Percentiles rank a stretch among this genome's conserved stretches.
These are phyloP conservation scores for Galerucella calmariensis DNA, from an alignment of 2,888 invertebrate species.

Conservation along the genomic window DNA sequence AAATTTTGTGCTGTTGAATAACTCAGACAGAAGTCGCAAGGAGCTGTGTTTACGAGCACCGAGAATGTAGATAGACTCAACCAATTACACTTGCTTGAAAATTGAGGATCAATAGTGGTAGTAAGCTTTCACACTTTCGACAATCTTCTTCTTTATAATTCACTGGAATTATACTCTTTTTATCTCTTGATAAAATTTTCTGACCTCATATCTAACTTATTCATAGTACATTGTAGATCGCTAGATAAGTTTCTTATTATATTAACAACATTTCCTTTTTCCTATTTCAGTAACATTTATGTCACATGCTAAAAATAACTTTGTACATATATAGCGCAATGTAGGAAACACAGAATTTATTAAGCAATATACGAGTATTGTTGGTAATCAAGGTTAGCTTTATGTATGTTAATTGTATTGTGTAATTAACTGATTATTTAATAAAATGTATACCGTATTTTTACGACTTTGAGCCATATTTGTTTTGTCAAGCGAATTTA, in stretches of 20 bases:
- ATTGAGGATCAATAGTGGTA: too few species aligned
- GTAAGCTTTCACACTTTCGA: too few species aligned
- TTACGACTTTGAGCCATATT: slow-evolving; percentile 16
- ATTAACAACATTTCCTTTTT: not conserved
- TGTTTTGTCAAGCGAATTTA: slow-evolving; percentile 15
- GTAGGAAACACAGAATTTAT: slow-evolving; percentile 29
- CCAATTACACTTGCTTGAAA: too few species aligned
- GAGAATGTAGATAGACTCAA: too few species aligned
- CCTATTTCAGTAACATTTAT: slow-evolving; percentile 11
- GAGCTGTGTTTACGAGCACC: too few species aligned
- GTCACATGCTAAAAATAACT: slow-evolving; percentile 28
- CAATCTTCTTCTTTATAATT: too few species aligned
- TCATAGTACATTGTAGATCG: not conserved
- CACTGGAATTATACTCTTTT: too few species aligned
- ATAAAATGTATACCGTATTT: slow-evolving; percentile 13
- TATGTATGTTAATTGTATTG: slow-evolving; percentile 24
- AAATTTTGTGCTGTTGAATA: too few species aligned
- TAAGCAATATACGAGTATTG: slow-evolving; percentile 15
- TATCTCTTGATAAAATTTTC: too few species aligned
- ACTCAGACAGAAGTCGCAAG: too few species aligned
- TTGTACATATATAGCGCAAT: slow-evolving; percentile 20
- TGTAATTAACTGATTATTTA: slow-evolving; percentile 27
- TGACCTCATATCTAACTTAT: too few species aligned
- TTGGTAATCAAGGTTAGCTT: slow-evolving; percentile 8
- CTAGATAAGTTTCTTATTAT: not conserved